Base-by-base conservation (phyloP, 1,140 invertebrate species). In the Drosophila micromelanica region DNA sequence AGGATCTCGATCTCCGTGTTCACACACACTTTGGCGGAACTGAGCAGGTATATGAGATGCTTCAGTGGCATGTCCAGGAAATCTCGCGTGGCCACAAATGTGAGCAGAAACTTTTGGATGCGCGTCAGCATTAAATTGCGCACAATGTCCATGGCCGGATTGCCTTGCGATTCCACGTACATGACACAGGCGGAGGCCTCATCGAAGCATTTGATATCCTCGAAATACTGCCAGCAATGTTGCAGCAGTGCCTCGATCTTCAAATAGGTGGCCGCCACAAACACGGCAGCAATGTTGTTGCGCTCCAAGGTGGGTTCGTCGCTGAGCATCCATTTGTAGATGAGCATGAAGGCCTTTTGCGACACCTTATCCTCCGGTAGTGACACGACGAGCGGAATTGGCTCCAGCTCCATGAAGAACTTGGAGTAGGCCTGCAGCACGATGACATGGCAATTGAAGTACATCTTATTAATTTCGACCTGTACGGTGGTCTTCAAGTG, bases 321-420 rank as follows among this genome's bases (percentile, higher is more conserved):
- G 15, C 95, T 95, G 63, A 96, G 94, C 95, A 96, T 96, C 95
- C 96, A 96, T 72, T 96, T 94, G 86, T 96, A 96, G 64, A 96
- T 95, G 20, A 94, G 93, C 27, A 93, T 93, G 71, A 96, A 96
- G 2, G 95, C 94, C 76, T 93, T 93, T 8, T 94, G 93, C 11
- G 94, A 93, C 2, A 95, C 94, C 60, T 80, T 48, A 2, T 76
- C 43, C 15, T 63, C 49, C 1, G 71, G 76, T 5, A 87, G 20
- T 0, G 68, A 62, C 0, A 87, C 59, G 12, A 81, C 48, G 0
- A 81, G 27, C 3, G 80, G 76, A 23, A 37, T 46, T 0, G 30
- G 17, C 9, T 67, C 32, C 2, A 85, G 40, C 0, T 78, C 52
- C 55, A 62, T 84, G n/a, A 91, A 91, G 45, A 78, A 91, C 7